Conservation (phyloP, 1,140 invertebrate genomes). For the Cecropterus lyciades region DNA sequence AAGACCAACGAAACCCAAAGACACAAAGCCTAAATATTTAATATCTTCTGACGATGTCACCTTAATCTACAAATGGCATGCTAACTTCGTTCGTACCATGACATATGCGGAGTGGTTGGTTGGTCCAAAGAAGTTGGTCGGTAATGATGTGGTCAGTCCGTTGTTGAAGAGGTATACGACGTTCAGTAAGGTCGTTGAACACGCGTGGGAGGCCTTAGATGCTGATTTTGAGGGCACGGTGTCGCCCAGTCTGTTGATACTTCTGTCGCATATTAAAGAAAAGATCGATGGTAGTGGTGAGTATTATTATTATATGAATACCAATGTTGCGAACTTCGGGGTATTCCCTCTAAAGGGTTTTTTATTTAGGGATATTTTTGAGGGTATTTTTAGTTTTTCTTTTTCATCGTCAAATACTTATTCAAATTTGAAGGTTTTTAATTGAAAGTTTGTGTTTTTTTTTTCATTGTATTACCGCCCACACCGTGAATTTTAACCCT, state of each 20-base stretch:
- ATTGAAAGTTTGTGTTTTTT: too few species aligned
- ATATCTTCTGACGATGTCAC: conserved; percentile 86
- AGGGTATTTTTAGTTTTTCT: too few species aligned
- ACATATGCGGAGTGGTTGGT: conserved; percentile 86
- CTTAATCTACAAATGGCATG: conserved; percentile 86
- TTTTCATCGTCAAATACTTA: too few species aligned
- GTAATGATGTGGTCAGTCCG: conserved; percentile 83
- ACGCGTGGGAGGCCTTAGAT: conserved; percentile 78
- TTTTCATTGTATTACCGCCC: too few species aligned
- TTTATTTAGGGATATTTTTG: too few species aligned
- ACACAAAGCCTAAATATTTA: conserved; percentile 56
- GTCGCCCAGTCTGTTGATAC: conserved; percentile 84
- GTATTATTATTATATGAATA: too few species aligned
- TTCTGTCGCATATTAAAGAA: conserved; percentile 70
- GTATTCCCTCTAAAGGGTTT: too few species aligned
- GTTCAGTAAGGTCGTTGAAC: conserved; percentile 83
- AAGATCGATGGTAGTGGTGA: too few species aligned
- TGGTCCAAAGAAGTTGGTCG: conserved; percentile 58
- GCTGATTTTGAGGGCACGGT: conserved; percentile 82
- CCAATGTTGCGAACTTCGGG: too few species aligned
- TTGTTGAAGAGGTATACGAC: conserved; percentile 86
- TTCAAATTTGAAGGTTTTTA: too few species aligned
- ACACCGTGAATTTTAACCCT: too few species aligned
- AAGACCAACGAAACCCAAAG: conserved; percentile 50
- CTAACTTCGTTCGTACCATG: conserved; percentile 84